phyloP scores from a whole-genome alignment of 2,113 vertebrate genomes.

The Cettia cetti region DNA sequence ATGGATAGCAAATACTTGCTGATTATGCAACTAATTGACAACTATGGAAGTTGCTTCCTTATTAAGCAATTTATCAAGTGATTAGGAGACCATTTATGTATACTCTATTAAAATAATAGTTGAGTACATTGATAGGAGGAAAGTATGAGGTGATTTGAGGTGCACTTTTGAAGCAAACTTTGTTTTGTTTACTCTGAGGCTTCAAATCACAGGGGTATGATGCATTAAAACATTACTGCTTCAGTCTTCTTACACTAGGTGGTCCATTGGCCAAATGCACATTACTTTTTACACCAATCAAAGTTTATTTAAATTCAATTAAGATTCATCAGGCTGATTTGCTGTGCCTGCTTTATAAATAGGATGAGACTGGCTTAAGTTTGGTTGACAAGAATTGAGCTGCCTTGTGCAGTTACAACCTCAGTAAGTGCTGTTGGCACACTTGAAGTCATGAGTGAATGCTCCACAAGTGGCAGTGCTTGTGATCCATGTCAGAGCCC shows the following conservation, averaged over 20 bases:
- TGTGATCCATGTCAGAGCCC: neutral
- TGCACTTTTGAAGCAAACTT: neutral
- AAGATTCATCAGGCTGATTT: neutral
- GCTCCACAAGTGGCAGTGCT: neutral
- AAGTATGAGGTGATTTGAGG: neutral
- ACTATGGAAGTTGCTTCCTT: constrained; percentile 37
- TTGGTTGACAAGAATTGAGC: neutral
- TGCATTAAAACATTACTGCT: neutral
- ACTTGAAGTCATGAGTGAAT: neutral
- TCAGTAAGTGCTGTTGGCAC: neutral
- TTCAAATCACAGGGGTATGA: neutral
- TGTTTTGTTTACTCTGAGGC: neutral
- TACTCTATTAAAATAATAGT: neutral
- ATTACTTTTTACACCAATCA: neutral
- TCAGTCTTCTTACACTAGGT: neutral
- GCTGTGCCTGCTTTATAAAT: neutral
- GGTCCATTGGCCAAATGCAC: neutral
- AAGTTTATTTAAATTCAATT: constrained; percentile 2
- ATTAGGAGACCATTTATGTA: neutral
- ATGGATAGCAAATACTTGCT: constrained; percentile 11
- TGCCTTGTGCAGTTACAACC: neutral
- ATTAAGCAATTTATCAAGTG: constrained; percentile 34
- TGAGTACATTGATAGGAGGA: neutral
- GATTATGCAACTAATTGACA: neutral
- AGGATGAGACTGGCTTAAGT: neutral